Evolutionary conservation across 1,140 invertebrate species (phyloP), one percentile per base, ranked within the genome.

Genomic region (Diabrotica virgifera): DNA sequence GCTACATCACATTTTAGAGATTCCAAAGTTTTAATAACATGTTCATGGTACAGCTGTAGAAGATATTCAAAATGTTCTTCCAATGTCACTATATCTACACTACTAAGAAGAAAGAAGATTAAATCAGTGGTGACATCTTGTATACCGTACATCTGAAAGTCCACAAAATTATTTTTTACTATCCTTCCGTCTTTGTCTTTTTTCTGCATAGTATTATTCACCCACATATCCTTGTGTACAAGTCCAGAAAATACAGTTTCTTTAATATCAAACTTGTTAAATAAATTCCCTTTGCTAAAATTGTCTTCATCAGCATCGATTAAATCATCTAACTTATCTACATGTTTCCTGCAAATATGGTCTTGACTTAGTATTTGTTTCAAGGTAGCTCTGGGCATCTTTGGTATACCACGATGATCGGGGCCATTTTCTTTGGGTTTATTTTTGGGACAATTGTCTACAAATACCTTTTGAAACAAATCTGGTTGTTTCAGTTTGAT

Each of bases 201-300:
- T 14, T 63, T 67, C 2, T 70, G 38, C 74, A 89, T 79, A 1
- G 87, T 77, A 66, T 89, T 89, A 70, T 86, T 88, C 5, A 81
- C 76, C 87, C 86, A 88, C 46, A 86, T 80, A 72, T 89, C 87
- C 1, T 80, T 76, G 61, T 88, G 87, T 3, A 80, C 73, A 10
- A 84, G 24, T 56, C n/a, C 6, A 14, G 5, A 24, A 24, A 24
- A 24, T 24, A 24, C 24, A 2, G 24, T 24, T 24, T 24, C 1
- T 24, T 24, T 24, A 2, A 24, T 4, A 24, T 24, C 24, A 24
- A 4, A 4, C 24, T 24, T 24, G 4, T 24, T 24, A 24, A 24
- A 24, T 24, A 24, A 24, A 24, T 24, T 24, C 4, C 24, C 24
- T 24, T 24, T 24, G 1, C 24, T 24, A 24, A 24, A 24, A 24